Evolutionary conservation across 2,113 vertebrate species (phyloP), one percentile per base, ranked within the genome.

Genomic region (Scalopus aquaticus): DNA sequence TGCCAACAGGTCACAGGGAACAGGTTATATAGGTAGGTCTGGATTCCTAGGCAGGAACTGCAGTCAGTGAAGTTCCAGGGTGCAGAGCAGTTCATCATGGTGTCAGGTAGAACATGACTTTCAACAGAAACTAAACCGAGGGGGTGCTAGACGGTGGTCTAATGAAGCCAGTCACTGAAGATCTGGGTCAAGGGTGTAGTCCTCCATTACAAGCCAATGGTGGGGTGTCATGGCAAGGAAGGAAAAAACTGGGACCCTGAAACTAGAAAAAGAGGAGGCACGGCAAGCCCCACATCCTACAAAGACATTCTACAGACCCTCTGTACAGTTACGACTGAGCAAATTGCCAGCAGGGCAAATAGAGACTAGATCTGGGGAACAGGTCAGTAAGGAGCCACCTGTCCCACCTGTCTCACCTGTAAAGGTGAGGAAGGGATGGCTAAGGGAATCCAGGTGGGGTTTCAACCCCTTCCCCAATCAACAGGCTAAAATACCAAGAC

Each of bases 1-100:
- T 16, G 44, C n/a, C n/a, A 32, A 0, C 0, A 0, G 24, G 10
- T 17, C 32, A 44, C 39, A 35, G n/a, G 22, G 35, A 22, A 44
- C 5, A 8, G 32, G 39, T 56, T 56, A 24, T 37, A 35, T 19
- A 30, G 49, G 30, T 32, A 84, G 62, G 6, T 22, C 20, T 60
- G 54, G 42, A 44, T 74, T 46, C 24, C 49, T 17, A 64, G 30
- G 37, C 37, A 88, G 56, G 35, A 60, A 17, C 6, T 30, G 58
- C 28, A 32, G 22, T 26, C 42, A 26, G 11, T 20, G 3, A n/a
- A 73, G 35, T 2, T 6, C 35, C 20, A 0, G 2, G 6, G 20
- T 26, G 7, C 74, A 64, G 15, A 67, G 42, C 10, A 13, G 58
- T 19, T 5, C 9, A 9, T 56, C 42, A 24, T 15, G 26, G 49